These are phyloP conservation scores for Ophioninae sp. DNA, from an alignment of 2,888 invertebrate species.

Conservation along the genomic window DNA sequence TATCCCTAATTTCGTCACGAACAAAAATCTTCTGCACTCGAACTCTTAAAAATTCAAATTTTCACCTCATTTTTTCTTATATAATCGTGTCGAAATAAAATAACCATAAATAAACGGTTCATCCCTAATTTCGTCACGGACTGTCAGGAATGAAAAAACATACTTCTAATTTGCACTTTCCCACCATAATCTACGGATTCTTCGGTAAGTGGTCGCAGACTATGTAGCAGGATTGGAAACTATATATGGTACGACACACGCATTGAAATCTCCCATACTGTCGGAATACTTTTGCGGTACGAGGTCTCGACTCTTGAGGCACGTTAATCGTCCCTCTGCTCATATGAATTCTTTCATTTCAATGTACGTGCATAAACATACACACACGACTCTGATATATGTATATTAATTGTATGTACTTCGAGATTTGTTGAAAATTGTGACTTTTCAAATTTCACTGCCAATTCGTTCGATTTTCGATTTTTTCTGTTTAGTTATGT, in stretches of 20 bases:
- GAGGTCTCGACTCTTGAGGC: slow-evolving; percentile 48
- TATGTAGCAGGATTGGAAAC: not conserved
- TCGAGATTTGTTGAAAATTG: too few relatives aligned
- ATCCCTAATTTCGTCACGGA: not conserved
- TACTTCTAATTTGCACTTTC: not conserved
- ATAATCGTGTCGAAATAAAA: not conserved
- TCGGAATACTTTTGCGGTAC: slow-evolving; percentile 41
- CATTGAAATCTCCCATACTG: slow-evolving; percentile 42
- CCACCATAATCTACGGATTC: slow-evolving; percentile 1
- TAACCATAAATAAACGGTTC: not conserved
- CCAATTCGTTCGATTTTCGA: too few relatives aligned
- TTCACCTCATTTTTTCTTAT: not conserved
- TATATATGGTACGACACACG: slow-evolving; percentile 37
- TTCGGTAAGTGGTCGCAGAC: not conserved
- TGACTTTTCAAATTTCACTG: too few relatives aligned
- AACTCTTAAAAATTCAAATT: too few relatives aligned
- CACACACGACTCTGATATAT: too few relatives aligned
- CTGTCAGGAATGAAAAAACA: not conserved
- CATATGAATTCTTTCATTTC: slow-evolving; percentile 45
- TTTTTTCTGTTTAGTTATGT: too few relatives aligned
- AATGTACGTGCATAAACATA: not conserved
- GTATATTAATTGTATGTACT: too few relatives aligned
- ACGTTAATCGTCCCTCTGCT: slow-evolving; percentile 51
- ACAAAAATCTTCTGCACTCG: too few relatives aligned
- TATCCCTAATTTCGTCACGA: too few relatives aligned